Base-by-base conservation (phyloP, 2,797 vertebrate genomes). In the Gadopsis bispinosus region DNA sequence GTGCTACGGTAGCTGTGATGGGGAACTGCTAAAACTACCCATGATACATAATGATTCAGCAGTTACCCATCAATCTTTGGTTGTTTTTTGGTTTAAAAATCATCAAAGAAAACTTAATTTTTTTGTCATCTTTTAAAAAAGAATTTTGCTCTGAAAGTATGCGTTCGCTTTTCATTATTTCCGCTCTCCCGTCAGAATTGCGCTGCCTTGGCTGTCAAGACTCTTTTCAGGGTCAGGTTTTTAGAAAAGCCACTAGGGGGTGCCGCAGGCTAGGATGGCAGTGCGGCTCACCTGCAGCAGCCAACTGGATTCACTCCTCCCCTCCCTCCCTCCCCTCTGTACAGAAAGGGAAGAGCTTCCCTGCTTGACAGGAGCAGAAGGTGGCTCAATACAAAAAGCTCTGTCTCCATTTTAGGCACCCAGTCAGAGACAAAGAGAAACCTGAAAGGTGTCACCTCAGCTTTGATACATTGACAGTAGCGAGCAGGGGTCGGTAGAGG, bases 41-140 rank as follows among this genome's bases (percentile, higher is more conserved):
- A 89, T 73, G 66, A 81, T 87, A 75, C 88, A 85, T 79, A 59
- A 83, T 41, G 73, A 80, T 89, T 88, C 87, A 91, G 91, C 91
- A 92, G 89, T 88, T 74, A 61, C 89, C 88, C 88, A 83, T 90
- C 86, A 78, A 89, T 93, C 92, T 94, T 93, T 94, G 92, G 92
- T 94, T 92, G 77, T 83, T 80, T 85, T 85, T 85, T 82, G 69
- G 29, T 84, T 85, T 78, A 59, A 81, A 84, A 50, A 26, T 83
- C 66, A 84, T 76, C 43, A 77, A 83, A 88, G 88, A 72, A 79
- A 19, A 29, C 11, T 48, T 4, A 45, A 53, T 19, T 81, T 82
- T 82, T 79, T 66, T 72, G 48, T 73, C 14, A 48, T 65, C 43
- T 16, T 14, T 12, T 29, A 26, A 26, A 26, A 26, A 26, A 26